phyloP scores from a whole-genome alignment of 2,888 invertebrate genomes.

The Nymphalis urticae region DNA sequence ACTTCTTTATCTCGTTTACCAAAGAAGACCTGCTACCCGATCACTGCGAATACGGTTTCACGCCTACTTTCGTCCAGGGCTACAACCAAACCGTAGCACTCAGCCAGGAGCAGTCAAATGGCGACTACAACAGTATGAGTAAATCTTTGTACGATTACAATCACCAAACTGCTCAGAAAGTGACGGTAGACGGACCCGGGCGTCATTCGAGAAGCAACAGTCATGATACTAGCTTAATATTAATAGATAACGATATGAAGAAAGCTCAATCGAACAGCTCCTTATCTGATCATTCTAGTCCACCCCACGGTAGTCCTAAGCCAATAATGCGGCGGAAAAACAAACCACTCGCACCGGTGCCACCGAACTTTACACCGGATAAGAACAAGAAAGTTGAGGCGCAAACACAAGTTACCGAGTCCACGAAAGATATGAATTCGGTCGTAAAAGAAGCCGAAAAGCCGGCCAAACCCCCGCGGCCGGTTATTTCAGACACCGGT shows the following conservation, averaged over 20 bases:
- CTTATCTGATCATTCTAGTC: slow-evolving; percentile 85
- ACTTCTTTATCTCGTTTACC: slow-evolving; percentile 85
- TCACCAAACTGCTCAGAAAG: slow-evolving; percentile 45
- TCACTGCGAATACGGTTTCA: slow-evolving; percentile 73
- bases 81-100: slow-evolving; percentile 71
- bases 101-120: slow-evolving; percentile 66
- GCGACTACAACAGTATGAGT: slow-evolving; percentile 69
- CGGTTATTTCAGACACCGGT: slow-evolving; percentile 75
- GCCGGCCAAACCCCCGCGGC: slow-evolving; percentile 85
- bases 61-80: slow-evolving; percentile 65
- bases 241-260: slow-evolving; percentile 76
- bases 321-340: slow-evolving; percentile 87
- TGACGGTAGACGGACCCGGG: slow-evolving; percentile 50
- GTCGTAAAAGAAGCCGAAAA: slow-evolving; percentile 65
- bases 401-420: slow-evolving; percentile 48
- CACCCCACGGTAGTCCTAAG: slow-evolving; percentile 88
- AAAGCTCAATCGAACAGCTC: slow-evolving; percentile 86
- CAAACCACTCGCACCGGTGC: slow-evolving; percentile 87
- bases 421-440: slow-evolving; percentile 48
- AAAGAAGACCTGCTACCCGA: slow-evolving; percentile 81
- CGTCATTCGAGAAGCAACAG: slow-evolving; percentile 82
- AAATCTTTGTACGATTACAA: slow-evolving; percentile 65
- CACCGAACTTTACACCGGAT: slow-evolving; percentile 82
- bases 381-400: slow-evolving; percentile 63
- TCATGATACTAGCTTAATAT: slow-evolving; percentile 81